Evolutionary conservation across 2,888 invertebrate species (phyloP).

Genomic region (Oegoconia quadripuncta): DNA sequence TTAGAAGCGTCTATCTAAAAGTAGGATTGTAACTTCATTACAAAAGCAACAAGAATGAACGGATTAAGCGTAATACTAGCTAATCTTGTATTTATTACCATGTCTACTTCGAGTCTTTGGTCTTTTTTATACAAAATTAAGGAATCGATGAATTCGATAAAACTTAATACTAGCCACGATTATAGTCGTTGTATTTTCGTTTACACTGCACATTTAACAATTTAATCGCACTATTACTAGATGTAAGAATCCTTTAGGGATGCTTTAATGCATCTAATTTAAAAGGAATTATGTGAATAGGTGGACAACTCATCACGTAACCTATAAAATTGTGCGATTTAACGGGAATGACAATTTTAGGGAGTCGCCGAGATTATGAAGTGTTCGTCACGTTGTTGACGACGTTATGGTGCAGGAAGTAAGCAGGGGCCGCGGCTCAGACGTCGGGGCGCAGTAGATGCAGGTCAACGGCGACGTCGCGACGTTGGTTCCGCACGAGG

Average conservation of each 20-base stretch:
- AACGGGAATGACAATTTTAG: background rate
- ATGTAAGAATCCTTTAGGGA: constrained; percentile 40
- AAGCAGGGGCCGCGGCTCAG: constrained; percentile 34
- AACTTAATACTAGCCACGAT: constrained; percentile 36
- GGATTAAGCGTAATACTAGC: constrained; percentile 40
- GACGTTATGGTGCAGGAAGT: no score
- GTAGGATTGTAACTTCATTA: constrained; percentile 26
- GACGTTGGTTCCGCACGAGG: constrained; percentile 51
- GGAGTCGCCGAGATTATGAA: background rate
- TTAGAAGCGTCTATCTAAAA: constrained; percentile 26
- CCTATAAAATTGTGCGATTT: constrained; percentile 10
- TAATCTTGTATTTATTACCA: constrained; percentile 33
- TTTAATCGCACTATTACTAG: constrained; percentile 35
- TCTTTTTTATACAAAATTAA: constrained; percentile 44
- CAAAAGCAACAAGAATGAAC: constrained; percentile 31
- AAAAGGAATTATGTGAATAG: constrained; percentile 39
- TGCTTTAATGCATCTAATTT: constrained; percentile 57
- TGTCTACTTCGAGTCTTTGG: constrained; percentile 39
- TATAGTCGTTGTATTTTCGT: constrained; percentile 56
- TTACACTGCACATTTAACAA: constrained; percentile 42
- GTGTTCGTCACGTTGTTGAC: background rate
- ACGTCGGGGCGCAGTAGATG: constrained; percentile 69
- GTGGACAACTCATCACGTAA: constrained; percentile 35
- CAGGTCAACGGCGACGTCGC: constrained; percentile 70
- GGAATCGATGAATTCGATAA: constrained; percentile 33